Evolutionary conservation across 2,113 vertebrate species (phyloP).

Genomic region (Silurus glanis): DNA sequence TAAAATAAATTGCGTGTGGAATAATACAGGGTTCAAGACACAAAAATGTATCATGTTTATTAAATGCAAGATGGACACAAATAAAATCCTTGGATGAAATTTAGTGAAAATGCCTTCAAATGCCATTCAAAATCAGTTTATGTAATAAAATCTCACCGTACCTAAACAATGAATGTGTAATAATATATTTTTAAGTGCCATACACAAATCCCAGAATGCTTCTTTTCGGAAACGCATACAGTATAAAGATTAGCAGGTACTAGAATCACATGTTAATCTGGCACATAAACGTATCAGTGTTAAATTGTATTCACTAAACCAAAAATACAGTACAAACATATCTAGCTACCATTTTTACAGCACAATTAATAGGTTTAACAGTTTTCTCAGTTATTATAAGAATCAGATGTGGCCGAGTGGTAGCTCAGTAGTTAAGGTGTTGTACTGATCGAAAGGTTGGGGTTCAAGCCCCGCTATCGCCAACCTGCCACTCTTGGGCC

Average conservation of each 20-base stretch:
- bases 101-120: neutral
- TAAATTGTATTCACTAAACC: neutral
- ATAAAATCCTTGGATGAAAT: neutral
- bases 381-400: no score
- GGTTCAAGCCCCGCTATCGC: no score
- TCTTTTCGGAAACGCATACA: neutral
- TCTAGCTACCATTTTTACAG: neutral
- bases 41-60: neutral
- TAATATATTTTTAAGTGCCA: neutral
- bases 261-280: neutral
- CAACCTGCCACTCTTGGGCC: no score
- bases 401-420: no score
- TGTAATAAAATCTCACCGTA: neutral
- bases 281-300: neutral
- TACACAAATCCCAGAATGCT: neutral
- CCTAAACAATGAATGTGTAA: neutral
- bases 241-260: no score
- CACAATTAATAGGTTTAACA: neutral
- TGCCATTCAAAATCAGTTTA: neutral
- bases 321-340: neutral
- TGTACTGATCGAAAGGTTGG: no score
- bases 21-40: no score
- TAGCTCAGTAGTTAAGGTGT: no score
- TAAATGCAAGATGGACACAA: neutral
- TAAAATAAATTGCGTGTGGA: no score